Evolutionary conservation across 2,888 invertebrate species (phyloP), one percentile per base, ranked within the genome.

Genomic region (Lottia scabra): DNA sequence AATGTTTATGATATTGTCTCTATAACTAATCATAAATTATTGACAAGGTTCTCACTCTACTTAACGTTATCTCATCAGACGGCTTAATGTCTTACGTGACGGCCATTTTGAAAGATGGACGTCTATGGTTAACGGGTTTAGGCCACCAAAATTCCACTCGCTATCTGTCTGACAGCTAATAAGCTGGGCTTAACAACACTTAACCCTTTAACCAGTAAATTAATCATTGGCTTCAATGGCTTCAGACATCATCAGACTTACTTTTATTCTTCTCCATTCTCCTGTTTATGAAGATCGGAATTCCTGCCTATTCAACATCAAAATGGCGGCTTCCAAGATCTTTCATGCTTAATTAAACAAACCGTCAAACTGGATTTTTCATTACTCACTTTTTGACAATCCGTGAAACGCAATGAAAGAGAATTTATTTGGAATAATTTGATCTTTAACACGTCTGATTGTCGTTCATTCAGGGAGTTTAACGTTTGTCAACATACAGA

Each of bases 171-270:
- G 56, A 56, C 56, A 56, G 56, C 19, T 56, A 56, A 56, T 56
- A 56, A 56, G 56, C 56, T 56, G 56, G 56, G 56, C 23, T 56
- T 56, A 56, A 56, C 56, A 56, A 56, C 56, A 56, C 56, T 56
- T 56, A 56, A 56, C 56, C 56, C 56, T 23, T 38, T 56, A 56
- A 56, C 56, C 56, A 56, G 56, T 56, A 56, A 56, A 56, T 56
- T 56, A 56, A 56, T 56, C 56, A 56, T 23, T 56, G 56, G 19
- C 56, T 38, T 56, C 56, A 23, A 19, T 56, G 56, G 19, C 23
- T 23, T 56, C 12, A 56, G 56, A 56, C 19, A 56, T 56, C 56
- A 23, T 56, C 56, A 56, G 56, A 56, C 56, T 23, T 56, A 19
- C n/a, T 23, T 56, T 56, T 19, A 12, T 56, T 56, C 56, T 56